Evolutionary conservation across 2,113 vertebrate species (phyloP).

Genomic region (Salvelinus alpinus): DNA sequence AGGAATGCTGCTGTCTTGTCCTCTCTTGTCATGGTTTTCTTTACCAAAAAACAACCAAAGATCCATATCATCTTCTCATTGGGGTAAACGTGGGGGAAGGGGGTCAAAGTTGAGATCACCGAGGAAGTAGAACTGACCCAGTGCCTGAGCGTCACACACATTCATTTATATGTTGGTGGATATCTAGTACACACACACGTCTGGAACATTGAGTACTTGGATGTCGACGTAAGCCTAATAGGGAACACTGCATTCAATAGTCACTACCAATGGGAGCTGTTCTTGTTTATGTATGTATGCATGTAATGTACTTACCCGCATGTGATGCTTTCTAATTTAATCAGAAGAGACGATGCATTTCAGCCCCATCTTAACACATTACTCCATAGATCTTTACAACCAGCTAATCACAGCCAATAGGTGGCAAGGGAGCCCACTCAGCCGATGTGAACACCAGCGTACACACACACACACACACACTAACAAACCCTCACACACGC

Average conservation of each 20-base stretch:
- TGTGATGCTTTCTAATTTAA: constrained; percentile 48
- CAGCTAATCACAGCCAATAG: constrained; percentile 46
- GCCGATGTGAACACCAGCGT: neutral
- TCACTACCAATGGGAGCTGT: no score
- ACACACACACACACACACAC: neutral
- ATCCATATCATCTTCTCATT: constrained; percentile 18
- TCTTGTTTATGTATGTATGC: constrained; percentile 18
- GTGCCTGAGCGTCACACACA: neutral
- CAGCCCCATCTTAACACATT: constrained; percentile 51
- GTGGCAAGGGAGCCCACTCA: constrained; percentile 36
- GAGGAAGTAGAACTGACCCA: neutral
- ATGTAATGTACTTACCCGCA: constrained; percentile 35
- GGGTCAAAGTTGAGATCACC: neutral
- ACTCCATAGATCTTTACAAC: constrained; percentile 48
- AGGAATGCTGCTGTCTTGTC: neutral
- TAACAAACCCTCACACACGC: neutral
- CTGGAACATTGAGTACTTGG: no score
- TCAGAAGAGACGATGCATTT: constrained; percentile 57
- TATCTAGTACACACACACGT: no score
- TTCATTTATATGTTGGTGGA: no score
- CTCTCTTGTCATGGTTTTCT: neutral
- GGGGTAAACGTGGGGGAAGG: neutral
- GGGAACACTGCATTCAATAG: no score
- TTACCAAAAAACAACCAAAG: constrained; percentile 32
- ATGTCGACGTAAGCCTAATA: no score